Conservation (phyloP, 2,113 vertebrate genomes). For the Brachypodius melanocephalos region DNA sequence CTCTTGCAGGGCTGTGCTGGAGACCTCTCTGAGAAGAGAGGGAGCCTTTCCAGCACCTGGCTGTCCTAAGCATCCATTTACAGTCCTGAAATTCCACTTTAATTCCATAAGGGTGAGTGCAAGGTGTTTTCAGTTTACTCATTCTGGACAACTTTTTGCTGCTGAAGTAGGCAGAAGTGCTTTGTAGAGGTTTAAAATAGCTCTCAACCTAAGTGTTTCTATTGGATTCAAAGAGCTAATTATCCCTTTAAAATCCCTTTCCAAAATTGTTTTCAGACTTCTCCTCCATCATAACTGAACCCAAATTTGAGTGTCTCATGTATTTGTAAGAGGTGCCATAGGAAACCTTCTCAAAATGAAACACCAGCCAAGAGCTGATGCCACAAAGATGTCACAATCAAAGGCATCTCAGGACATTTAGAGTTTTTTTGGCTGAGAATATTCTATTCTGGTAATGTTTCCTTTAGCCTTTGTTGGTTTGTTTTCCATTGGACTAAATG, state of each 20-base stretch:
- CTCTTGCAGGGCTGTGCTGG: not conserved
- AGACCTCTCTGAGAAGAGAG: not conserved
- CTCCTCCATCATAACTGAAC: not conserved
- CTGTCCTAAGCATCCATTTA: not conserved
- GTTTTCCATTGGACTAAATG: not conserved
- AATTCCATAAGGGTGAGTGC: not conserved
- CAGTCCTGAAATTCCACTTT: not conserved
- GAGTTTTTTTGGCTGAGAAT: not conserved
- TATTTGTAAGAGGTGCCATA: not conserved
- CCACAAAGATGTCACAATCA: not conserved
- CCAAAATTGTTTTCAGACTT: not conserved
- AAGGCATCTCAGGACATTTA: not conserved
- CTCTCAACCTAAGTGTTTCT: slow-evolving; percentile 10
- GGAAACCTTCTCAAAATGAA: not conserved
- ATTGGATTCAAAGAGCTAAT: not conserved
- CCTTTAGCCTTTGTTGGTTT: not conserved
- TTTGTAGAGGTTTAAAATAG: not conserved
- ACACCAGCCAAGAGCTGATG: not conserved
- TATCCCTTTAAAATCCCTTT: not conserved
- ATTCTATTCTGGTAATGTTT: not conserved
- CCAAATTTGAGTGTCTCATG: not conserved
- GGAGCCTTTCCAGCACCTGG: not conserved
- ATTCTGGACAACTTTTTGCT: not conserved
- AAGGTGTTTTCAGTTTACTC: not conserved
- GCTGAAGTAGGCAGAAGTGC: not conserved